Conservation (phyloP, 1,140 invertebrate genomes). For the Magallana ariakensis region DNA sequence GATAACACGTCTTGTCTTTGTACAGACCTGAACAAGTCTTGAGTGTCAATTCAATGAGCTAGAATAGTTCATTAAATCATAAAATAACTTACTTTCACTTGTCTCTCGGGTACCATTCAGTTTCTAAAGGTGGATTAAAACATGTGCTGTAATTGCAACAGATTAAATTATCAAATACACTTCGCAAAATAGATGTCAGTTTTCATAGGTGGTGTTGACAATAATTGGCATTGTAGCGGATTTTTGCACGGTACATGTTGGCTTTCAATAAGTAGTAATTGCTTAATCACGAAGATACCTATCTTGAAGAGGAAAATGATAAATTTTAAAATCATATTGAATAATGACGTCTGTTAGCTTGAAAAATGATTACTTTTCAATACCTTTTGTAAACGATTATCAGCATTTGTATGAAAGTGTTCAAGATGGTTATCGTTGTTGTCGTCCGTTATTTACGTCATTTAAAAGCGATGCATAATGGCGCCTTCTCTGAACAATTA, state of each 20-base stretch:
- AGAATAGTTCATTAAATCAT: background rate
- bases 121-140: background rate
- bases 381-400: constrained; percentile 20
- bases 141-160: constrained; percentile 21
- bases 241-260: background rate
- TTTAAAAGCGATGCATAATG: constrained; percentile 16
- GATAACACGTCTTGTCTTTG: background rate
- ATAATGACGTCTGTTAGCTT: constrained; percentile 14
- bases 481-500: constrained; percentile 4
- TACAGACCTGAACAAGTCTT: constrained; percentile 1
- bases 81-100: constrained; percentile 19
- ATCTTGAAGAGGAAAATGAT: constrained; percentile 36
- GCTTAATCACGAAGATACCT: constrained; percentile 19
- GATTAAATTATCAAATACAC: constrained; percentile 17
- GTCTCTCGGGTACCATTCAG: background rate
- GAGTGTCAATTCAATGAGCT: background rate
- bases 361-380: constrained; percentile 31
- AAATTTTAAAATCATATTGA: constrained; percentile 12
- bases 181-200: constrained; percentile 27
- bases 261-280: constrained; percentile 23
- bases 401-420: constrained; percentile 22
- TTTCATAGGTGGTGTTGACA: background rate
- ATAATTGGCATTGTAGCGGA: constrained; percentile 20
- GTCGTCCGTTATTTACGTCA: constrained; percentile 30
- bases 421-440: constrained; percentile 16